Evolutionary conservation across 2,113 vertebrate genomes (phyloP).

Genomic region (Tragelaphus imberbis): DNA sequence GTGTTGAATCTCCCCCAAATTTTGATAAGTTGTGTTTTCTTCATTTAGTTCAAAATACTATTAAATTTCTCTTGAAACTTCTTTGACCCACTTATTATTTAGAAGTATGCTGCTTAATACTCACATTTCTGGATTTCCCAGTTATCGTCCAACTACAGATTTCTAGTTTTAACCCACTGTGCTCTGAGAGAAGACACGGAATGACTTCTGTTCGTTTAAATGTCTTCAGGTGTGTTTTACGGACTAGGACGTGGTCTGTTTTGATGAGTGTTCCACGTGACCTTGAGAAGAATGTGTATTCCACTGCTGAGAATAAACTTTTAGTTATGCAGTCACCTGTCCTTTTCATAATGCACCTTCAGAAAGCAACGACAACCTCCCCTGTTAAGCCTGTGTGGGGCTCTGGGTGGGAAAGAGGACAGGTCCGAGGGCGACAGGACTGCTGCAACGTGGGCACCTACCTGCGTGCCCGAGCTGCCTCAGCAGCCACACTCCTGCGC

Average conservation of each 20-base stretch:
- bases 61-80: not conserved
- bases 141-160: not conserved
- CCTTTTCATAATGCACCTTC: not conserved
- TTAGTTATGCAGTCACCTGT: not conserved
- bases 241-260: not conserved
- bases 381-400: rapidly evolving
- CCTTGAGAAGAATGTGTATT: not conserved
- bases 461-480: slow-evolving; percentile 21
- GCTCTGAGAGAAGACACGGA: not conserved
- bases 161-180: not conserved
- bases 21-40: not conserved
- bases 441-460: not conserved
- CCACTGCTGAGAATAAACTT: not conserved
- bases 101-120: not conserved
- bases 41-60: not conserved
- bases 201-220: not conserved
- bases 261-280: not conserved
- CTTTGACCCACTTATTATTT: not conserved
- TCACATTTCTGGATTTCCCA: not conserved
- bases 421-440: too few relatives aligned
- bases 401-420: rapidly evolving
- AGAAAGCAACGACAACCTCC: not conserved
- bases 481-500: slow-evolving; percentile 85
- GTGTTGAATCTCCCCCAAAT: not conserved
- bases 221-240: not conserved